phyloP scores from a whole-genome alignment of 2,888 invertebrate genomes.

The Rhamnusium bicolor region DNA sequence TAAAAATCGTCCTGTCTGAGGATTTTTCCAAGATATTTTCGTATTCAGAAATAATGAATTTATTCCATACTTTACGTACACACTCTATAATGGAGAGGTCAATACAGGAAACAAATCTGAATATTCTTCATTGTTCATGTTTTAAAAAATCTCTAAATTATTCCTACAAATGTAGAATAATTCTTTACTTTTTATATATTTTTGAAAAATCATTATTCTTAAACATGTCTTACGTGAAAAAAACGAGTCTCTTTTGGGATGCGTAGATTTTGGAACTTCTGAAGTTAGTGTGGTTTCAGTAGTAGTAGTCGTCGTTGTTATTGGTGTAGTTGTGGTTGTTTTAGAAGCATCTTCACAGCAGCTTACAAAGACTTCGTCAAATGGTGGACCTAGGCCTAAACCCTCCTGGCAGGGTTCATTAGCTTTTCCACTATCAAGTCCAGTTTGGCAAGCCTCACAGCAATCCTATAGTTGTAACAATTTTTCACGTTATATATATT shows the following conservation, averaged over 20 bases:
- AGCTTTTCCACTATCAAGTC: slow-evolving; percentile 75
- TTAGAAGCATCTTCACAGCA: slow-evolving; percentile 73
- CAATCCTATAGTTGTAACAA: slow-evolving; percentile 72
- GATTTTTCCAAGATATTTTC: too few species aligned
- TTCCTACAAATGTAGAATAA: too few species aligned
- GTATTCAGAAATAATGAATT: too few species aligned
- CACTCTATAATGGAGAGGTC: too few species aligned
- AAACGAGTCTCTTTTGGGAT: slow-evolving; percentile 10
- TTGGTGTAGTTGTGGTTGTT: slow-evolving; percentile 49
- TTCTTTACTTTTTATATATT: too few species aligned
- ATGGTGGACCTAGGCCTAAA: slow-evolving; percentile 74
- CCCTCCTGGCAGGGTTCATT: slow-evolving; percentile 74
- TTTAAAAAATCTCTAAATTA: too few species aligned
- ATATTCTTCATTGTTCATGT: too few species aligned
- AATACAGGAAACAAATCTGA: too few species aligned
- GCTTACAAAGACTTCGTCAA: slow-evolving; percentile 76
- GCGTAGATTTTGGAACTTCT: slow-evolving; percentile 21
- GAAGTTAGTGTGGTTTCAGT: slow-evolving; percentile 44
- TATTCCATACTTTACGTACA: too few species aligned
- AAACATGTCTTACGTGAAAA: neutral
- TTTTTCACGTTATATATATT: neutral
- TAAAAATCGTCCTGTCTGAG: too few species aligned
- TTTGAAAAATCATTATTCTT: neutral
- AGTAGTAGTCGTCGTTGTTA: slow-evolving; percentile 48
- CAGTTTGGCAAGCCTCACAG: slow-evolving; percentile 78